Base-by-base conservation (phyloP, 2,888 invertebrate species). In the Didymodactylos carnosus region DNA sequence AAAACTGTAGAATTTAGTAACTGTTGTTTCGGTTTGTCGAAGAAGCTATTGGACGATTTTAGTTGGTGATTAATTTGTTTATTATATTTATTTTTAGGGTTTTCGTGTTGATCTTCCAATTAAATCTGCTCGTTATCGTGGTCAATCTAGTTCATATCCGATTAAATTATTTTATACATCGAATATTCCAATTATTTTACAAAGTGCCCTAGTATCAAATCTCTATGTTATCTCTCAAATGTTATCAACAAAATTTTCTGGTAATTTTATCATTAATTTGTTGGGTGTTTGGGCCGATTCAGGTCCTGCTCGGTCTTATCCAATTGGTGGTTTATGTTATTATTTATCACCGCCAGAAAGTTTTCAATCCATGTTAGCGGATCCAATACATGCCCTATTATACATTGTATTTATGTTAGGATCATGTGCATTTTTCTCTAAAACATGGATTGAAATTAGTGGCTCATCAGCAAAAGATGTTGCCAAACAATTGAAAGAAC, bases 1-100 rank as follows among this genome's bases (percentile, higher is more conserved):
- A n/a, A n/a, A n/a, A n/a, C n/a, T n/a, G n/a, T n/a, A n/a, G n/a
- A n/a, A n/a, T n/a, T n/a, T n/a, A n/a, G n/a, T n/a, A n/a, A n/a
- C n/a, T n/a, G n/a, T n/a, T n/a, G n/a, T n/a, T n/a, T n/a, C n/a
- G n/a, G n/a, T n/a, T n/a, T n/a, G n/a, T n/a, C n/a, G n/a, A n/a
- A n/a, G n/a, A n/a, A n/a, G n/a, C n/a, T n/a, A n/a, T n/a, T n/a
- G n/a, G n/a, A n/a, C n/a, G n/a, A n/a, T n/a, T n/a, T n/a, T n/a
- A n/a, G n/a, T n/a, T n/a, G n/a, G n/a, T n/a, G n/a, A n/a, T n/a
- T n/a, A n/a, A n/a, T 99, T 98, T 85, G 98, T 94, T 76, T 91
- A 99, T 78, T 98, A 99, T 76, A 98, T 98, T 87, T 98, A 98
- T 88, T 98, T 99, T 91, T 95, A 92, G 91, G 98, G 98, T 82